Evolutionary conservation across 2,888 invertebrate genomes (phyloP).

Genomic region (Hoplodrina ambigua): DNA sequence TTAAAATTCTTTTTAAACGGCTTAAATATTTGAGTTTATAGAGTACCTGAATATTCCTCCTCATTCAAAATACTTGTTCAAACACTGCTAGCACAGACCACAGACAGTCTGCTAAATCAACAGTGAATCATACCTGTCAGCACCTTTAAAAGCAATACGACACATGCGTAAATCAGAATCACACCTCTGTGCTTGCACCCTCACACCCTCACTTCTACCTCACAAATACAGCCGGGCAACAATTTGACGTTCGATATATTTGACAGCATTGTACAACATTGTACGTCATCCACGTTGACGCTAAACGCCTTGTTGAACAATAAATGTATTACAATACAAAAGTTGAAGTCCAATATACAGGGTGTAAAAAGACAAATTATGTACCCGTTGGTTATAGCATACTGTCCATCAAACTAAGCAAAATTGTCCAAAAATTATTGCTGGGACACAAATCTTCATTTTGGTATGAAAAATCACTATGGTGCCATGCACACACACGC

Average conservation of each 20-base stretch:
- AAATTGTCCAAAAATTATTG: too few species aligned
- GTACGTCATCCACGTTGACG: too few species aligned
- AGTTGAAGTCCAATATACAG: too few species aligned
- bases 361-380: too few species aligned
- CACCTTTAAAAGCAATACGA: conserved; percentile 38
- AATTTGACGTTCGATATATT: conserved; percentile 29
- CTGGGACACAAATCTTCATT: too few species aligned
- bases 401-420: too few species aligned
- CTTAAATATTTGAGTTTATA: neutral
- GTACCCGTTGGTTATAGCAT: too few species aligned
- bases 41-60: neutral
- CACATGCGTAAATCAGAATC: conserved; percentile 43
- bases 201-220: neutral
- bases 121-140: conserved; percentile 22
- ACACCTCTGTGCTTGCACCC: neutral
- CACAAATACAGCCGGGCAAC: conserved; percentile 21
- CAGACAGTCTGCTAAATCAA: conserved; percentile 21
- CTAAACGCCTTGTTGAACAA: too few species aligned
- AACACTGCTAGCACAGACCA: conserved; percentile 6
- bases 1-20: neutral
- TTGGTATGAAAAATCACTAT: too few species aligned
- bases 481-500: too few species aligned
- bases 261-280: neutral
- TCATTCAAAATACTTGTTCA: neutral
- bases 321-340: too few species aligned